phyloP scores from a whole-genome alignment of 2,113 vertebrate genomes.

The Antechinus stuartii region DNA sequence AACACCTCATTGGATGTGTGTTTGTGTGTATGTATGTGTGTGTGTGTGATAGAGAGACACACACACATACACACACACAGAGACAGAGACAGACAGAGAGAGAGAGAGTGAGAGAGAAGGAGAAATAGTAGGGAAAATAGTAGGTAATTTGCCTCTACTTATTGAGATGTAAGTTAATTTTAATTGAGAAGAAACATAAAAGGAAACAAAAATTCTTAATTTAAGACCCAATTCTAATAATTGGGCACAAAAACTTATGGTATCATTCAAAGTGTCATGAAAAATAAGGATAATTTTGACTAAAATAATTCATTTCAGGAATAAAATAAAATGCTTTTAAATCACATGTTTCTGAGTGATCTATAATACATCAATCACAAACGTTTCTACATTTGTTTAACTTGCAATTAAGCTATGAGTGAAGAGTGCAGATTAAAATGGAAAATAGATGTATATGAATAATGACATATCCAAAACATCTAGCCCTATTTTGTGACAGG shows the following conservation, averaged over 20 bases:
- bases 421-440: background rate
- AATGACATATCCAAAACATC: background rate
- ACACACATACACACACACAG: no score
- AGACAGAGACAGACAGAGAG: no score
- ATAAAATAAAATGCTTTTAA: slow-evolving; percentile 3
- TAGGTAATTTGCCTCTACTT: no score
- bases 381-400: background rate
- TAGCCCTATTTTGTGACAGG: no score
- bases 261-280: slow-evolving; percentile 22
- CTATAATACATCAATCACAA: background rate
- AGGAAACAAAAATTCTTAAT: background rate
- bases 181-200: background rate
- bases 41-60: no score
- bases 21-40: no score
- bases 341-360: background rate
- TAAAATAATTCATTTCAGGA: background rate
- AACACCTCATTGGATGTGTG: no score
- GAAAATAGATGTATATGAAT: background rate
- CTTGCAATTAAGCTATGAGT: background rate
- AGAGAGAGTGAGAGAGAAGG: no score
- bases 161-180: no score
- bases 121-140: no score
- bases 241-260: background rate
- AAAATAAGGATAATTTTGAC: background rate
- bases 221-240: background rate